A percentile compares a stretch with the other conserved stretches of the same genome.
phyloP scores from a whole-genome alignment of 35 echinoderm and acorn worm genomes.

The Lytechinus pictus region DNA sequence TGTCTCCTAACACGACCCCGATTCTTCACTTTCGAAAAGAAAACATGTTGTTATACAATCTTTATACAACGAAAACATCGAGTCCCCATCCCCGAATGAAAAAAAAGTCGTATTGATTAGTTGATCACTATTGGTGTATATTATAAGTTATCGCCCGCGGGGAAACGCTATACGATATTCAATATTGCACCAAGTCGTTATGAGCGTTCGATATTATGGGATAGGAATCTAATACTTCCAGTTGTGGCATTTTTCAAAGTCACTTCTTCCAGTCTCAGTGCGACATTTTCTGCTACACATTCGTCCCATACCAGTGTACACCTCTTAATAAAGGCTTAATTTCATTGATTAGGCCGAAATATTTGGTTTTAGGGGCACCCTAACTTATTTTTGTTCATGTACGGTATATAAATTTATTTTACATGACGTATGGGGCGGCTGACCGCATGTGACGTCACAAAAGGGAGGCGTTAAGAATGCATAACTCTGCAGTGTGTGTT shows the following conservation, averaged over 20 bases:
- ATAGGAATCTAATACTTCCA: background rate
- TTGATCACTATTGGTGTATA: background rate
- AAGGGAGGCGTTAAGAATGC: no score
- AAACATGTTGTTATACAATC: background rate
- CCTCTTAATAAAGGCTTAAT: no score
- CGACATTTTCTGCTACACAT: no score
- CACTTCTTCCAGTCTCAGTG: background rate
- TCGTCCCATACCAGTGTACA: no score
- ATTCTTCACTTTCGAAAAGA: background rate
- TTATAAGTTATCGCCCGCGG: background rate
- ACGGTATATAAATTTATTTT: no score
- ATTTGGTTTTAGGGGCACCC: no score
- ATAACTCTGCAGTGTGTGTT: no score
- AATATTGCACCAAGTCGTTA: background rate
- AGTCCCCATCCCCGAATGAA: background rate
- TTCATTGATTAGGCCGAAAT: no score
- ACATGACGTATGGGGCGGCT: no score
- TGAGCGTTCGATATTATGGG: background rate
- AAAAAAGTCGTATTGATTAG: background rate
- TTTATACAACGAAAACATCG: background rate
- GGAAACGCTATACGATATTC: background rate
- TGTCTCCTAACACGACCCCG: no score
- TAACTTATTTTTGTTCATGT: no score
- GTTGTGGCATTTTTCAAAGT: background rate
- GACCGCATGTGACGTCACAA: no score